These are phyloP conservation scores for Lepus americanus DNA, from an alignment of 2,113 vertebrate genomes.

Conservation along the genomic window DNA sequence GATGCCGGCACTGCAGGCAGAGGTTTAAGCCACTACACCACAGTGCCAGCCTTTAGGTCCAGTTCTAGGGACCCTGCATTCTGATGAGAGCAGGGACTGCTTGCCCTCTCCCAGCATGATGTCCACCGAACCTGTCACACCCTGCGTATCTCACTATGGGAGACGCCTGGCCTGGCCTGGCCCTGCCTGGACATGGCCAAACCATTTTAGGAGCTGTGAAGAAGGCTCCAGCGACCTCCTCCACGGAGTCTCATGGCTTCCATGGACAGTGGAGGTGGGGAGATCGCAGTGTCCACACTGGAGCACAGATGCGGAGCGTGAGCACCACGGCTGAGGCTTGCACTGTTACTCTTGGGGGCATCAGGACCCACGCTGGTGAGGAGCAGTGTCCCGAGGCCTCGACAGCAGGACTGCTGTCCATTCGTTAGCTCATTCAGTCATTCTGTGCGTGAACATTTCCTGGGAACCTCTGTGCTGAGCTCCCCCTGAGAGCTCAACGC, in stretches of 20 bases:
- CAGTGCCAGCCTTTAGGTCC: too few relatives aligned
- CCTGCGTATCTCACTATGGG: not conserved
- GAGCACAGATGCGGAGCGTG: not conserved
- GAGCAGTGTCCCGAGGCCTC: not conserved
- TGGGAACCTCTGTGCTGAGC: not conserved
- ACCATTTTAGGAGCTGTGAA: too few relatives aligned
- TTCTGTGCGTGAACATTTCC: not conserved
- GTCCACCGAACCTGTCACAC: too few relatives aligned
- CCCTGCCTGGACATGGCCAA: not conserved
- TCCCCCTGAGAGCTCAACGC: too few relatives aligned
- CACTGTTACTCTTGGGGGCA: fast-evolving
- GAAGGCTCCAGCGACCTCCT: too few relatives aligned
- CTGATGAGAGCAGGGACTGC: not conserved
- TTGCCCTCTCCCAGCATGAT: too few relatives aligned
- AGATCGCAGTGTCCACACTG: not conserved
- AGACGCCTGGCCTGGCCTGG: not conserved
- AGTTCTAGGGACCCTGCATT: not conserved
- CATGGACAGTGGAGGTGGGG: too few relatives aligned
- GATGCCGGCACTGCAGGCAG: too few relatives aligned
- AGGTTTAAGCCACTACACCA: too few relatives aligned
- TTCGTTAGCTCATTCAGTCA: not conserved
- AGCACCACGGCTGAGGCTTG: not conserved
- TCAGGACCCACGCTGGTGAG: too few relatives aligned
- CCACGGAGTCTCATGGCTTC: not conserved
- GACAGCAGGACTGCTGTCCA: too few relatives aligned